Evolutionary conservation across 2,888 invertebrate genomes (phyloP), one percentile per base, ranked within the genome.

Genomic region (Melieria omissa): DNA sequence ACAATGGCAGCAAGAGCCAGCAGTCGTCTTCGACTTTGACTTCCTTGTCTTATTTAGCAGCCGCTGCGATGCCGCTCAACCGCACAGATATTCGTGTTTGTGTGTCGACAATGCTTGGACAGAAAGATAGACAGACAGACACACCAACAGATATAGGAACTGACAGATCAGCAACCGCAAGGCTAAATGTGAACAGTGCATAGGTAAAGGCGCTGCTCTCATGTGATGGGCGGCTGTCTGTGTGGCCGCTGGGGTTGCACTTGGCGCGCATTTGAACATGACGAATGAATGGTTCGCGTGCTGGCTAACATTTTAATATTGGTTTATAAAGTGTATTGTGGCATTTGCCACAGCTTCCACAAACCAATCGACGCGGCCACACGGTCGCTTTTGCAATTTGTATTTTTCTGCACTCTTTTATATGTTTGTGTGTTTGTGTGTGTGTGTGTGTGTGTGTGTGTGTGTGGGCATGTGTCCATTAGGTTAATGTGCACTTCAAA

Each of bases 401-500:
- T 58, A 64, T 57, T 62, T 49, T 12, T 47, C 12, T 58, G 16
- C 49, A 5, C 14, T 44, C 12, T 65, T 61, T 52, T 16, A 16
- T 47, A 62, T 71, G 45, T 47, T 63, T 58, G 64, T 65, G n/a
- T 16, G 44, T 61, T 60, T 41, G 41, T 61, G 44, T 58, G 41
- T 58, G 4, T 12, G 16, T 61, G 12, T 63, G 1, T 16, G 16
- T 16, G 16, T 16, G 16, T 16, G 29, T 29, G 29, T 29, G 2
- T 44, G 7, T 63, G 55, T 52, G 54, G 54, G 54, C 46, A 52
- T 77, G 78, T 81, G 81, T 82, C 85, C 85, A 85, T 84, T 84
- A 85, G 84, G 82, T 85, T 84, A 84, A 84, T 84, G 84, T 80
- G 83, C 84, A 82, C 84, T 82, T 80, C 83, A 83, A 84, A 83